These are phyloP conservation scores for Darevskia mixta DNA, from an alignment of 2,797 vertebrate genomes.

Conservation along the genomic window DNA sequence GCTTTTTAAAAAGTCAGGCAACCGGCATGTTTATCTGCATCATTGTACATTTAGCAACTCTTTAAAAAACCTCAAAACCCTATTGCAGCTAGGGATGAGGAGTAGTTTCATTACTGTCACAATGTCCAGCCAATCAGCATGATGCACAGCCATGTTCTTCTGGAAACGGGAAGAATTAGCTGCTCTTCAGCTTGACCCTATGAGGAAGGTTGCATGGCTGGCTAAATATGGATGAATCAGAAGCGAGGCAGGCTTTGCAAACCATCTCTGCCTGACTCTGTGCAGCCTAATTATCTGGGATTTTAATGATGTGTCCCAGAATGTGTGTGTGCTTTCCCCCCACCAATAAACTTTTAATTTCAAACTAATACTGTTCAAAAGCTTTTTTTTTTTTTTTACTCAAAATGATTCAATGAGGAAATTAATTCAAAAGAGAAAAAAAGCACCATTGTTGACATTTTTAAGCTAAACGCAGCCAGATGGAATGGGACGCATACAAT, in stretches of 20 bases:
- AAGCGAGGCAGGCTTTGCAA: background rate
- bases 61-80: background rate
- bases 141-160: background rate
- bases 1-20: background rate
- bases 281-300: background rate
- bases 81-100: background rate
- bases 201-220: background rate
- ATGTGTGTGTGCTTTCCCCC: too few relatives aligned
- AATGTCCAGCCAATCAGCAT: background rate
- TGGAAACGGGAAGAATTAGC: background rate
- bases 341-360: background rate
- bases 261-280: background rate
- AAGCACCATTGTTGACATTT: background rate
- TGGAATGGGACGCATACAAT: constrained; percentile 7
- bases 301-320: background rate
- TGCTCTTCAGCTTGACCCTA: background rate
- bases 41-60: background rate
- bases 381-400: background rate
- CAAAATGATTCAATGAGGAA: constrained; percentile 6
- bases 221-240: background rate
- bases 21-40: background rate
- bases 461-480: constrained; percentile 1
- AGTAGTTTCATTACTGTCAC: background rate
- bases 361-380: background rate
- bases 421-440: constrained; percentile 32